Evolutionary conservation across 2,888 invertebrate genomes (phyloP).

Genomic region (Chironomus riparius): DNA sequence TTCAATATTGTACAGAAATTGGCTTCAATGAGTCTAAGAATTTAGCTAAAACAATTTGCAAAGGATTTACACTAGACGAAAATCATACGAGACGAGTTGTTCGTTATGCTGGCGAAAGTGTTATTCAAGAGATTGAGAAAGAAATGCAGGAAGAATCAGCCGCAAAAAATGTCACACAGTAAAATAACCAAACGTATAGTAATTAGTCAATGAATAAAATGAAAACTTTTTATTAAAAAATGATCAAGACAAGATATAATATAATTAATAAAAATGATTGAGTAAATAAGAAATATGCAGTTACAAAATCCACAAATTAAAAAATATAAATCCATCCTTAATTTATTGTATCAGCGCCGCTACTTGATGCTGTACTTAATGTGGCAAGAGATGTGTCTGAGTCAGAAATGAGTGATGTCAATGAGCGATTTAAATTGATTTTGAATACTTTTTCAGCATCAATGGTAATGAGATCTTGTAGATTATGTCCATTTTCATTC

Average conservation of each 20-base stretch:
- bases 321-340: background rate
- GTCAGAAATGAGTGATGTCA: constrained; percentile 15
- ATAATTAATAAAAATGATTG: background rate
- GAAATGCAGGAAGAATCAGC: background rate
- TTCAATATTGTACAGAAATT: constrained; percentile 50
- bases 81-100: constrained; percentile 44
- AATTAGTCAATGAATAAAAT: background rate
- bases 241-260: too few species aligned
- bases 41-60: constrained; percentile 41
- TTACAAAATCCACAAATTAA: background rate
- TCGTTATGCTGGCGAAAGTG: constrained; percentile 44
- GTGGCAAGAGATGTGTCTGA: constrained; percentile 24
- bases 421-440: constrained; percentile 18
- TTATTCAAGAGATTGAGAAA: constrained; percentile 12
- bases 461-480: constrained; percentile 22
- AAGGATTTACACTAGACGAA: constrained; percentile 44
- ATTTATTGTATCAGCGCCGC: constrained; percentile 9
- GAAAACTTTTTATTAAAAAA: too few species aligned
- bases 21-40: constrained; percentile 45
- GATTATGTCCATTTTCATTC: background rate
- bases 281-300: background rate
- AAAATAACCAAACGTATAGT: background rate
- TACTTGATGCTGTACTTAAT: constrained; percentile 15
- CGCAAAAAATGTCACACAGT: background rate
- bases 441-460: constrained; percentile 24